Conservation (phyloP, 2,113 vertebrate species). For the Alectura lathami region DNA sequence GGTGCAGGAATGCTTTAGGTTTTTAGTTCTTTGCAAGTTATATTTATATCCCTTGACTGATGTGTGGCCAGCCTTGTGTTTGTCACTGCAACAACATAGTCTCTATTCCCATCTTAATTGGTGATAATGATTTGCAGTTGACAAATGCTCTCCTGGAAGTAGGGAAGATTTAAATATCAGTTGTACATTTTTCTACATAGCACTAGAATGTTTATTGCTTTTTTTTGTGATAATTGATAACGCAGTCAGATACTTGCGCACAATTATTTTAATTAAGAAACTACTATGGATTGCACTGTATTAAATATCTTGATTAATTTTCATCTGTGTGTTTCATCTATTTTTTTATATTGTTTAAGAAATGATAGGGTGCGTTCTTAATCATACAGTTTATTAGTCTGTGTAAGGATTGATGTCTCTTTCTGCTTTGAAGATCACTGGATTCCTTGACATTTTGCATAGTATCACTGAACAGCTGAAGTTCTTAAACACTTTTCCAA, state of each 20-base stretch:
- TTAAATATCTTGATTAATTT: conserved; percentile 91
- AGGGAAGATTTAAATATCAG: conserved; percentile 68
- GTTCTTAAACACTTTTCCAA: background rate
- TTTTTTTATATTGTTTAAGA: background rate
- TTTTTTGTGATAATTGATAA: conserved; percentile 80
- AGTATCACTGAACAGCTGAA: background rate
- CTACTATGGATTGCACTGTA: conserved; percentile 89
- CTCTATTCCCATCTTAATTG: conserved; percentile 62
- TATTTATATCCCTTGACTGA: conserved; percentile 67
- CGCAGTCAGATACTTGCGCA: conserved; percentile 85
- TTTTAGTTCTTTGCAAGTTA: conserved; percentile 70
- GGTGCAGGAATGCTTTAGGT: conserved; percentile 73
- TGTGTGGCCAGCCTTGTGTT: conserved; percentile 67
- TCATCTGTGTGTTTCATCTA: conserved; percentile 45
- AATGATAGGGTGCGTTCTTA: background rate
- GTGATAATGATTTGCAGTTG: conserved; percentile 71
- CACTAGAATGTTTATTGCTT: conserved; percentile 76
- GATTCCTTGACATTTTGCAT: background rate
- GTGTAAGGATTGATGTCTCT: background rate
- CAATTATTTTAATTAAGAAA: conserved; percentile 90
- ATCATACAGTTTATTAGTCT: background rate
- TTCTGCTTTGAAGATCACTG: background rate
- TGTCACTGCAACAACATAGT: conserved; percentile 20
- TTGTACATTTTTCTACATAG: conserved; percentile 86
- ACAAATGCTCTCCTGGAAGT: conserved; percentile 53